phyloP scores from a whole-genome alignment of 2,113 vertebrate species.

The Cynocephalus volans region DNA sequence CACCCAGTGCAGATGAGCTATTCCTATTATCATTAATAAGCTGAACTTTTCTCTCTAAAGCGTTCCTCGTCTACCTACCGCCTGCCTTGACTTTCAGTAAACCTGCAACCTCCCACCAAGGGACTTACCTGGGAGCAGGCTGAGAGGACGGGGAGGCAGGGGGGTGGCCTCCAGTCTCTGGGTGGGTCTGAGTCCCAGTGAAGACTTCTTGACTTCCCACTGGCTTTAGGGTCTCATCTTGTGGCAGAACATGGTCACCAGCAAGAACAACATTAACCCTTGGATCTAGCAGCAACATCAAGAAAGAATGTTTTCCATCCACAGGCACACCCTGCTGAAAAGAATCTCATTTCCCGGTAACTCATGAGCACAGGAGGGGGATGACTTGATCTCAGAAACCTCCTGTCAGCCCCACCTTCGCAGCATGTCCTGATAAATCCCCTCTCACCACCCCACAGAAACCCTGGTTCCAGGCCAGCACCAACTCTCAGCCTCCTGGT shows the following conservation, averaged over 20 bases:
- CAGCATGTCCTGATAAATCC: accelerated
- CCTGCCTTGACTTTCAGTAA: accelerated
- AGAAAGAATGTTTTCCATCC: constrained; percentile 10
- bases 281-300: constrained; percentile 61
- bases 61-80: accelerated
- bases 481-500: neutral
- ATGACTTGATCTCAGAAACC: neutral
- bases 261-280: constrained; percentile 84
- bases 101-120: no score
- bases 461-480: neutral
- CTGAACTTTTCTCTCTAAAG: no score
- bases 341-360: accelerated
- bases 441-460: accelerated
- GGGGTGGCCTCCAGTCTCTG: constrained; percentile 73
- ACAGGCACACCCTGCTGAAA: neutral
- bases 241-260: constrained; percentile 86
- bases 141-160: constrained; percentile 76
- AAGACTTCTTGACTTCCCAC: constrained; percentile 78
- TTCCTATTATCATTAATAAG: no score
- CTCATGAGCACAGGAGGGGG: neutral
- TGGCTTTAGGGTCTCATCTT: constrained; percentile 80
- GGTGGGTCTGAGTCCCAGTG: constrained; percentile 73
- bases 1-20: accelerated
- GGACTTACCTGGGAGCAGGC: constrained; percentile 88
- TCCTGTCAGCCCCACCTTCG: accelerated